Evolutionary conservation across 2,113 vertebrate species (phyloP), one percentile per base, ranked within the genome.

Genomic region (Eolophus roseicapilla): DNA sequence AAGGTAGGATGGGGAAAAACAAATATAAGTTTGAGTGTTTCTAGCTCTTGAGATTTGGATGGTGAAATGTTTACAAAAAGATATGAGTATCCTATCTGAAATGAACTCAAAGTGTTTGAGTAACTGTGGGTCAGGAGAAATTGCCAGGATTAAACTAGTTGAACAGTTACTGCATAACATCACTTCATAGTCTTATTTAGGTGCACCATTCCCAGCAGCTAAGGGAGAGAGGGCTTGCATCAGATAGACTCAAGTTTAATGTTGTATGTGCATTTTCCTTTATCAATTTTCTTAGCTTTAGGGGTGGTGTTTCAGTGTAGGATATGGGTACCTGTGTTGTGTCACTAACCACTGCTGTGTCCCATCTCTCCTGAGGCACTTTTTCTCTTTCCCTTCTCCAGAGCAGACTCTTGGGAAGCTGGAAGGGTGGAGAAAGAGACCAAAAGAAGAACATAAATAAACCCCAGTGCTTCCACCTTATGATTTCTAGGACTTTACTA

Each of bases 191-290:
- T 13, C 23, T 4, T 31, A 62, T 33, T 49, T 27, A 52, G 44
- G 47, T 25, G 31, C 13, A 17, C 17, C 9, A 14, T 23, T 77
- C 9, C 39, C 23, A 50, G 74, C 23, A 80, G 67, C 25, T 60
- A 73, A 49, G n/a, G 31, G 16, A 53, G 14, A 41, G 2, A 50
- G 25, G 4, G 2, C 41, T 13, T 87, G 53, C 19, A 7, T 57
- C 14, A 43, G 27, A 13, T 2, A 31, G 11, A 9, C 11, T 64
- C 43, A 35, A 1, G 10, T 46, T 73, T 41, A 41, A 3, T 14
- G 15, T 9, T 71, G 13, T 31, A 3, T 47, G 7, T 0, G 0
- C 15, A 5, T 60, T 76, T 5, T 65, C 28, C 19, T 76, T n/a
- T 7, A 37, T 24, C 20, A 68, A 0, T 31, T 18, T 39, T 17